Percentiles rank a stretch among this genome's conserved stretches.
Conservation (phyloP, 2,888 invertebrate species). For the Erebia ligea region DNA sequence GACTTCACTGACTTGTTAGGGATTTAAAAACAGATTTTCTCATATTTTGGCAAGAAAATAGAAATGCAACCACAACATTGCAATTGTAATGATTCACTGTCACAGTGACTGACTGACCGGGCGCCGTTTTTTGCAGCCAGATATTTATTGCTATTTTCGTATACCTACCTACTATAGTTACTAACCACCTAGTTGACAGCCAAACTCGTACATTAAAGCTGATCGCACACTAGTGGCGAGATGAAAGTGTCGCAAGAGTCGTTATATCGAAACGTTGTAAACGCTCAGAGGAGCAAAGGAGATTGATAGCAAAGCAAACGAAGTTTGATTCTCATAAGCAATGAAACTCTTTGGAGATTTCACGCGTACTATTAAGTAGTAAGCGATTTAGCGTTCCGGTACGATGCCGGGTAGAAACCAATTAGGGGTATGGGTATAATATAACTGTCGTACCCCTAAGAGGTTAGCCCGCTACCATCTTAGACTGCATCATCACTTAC, state of each 20-base stretch:
- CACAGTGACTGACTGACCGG: conserved; percentile 13
- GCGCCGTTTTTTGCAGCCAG: conserved; percentile 22
- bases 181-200: background rate
- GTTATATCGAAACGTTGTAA: background rate
- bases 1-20: background rate
- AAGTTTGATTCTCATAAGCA: too few relatives aligned
- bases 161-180: background rate
- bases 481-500: too few relatives aligned
- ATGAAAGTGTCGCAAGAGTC: background rate
- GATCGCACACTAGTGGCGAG: background rate
- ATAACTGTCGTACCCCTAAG: too few relatives aligned
- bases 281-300: too few relatives aligned
- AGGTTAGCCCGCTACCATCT: too few relatives aligned
- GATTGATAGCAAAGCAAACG: too few relatives aligned
- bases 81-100: conserved; percentile 21
- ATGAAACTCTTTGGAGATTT: too few relatives aligned
- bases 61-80: conserved; percentile 24
- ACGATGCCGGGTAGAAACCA: too few relatives aligned
- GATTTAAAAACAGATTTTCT: background rate
- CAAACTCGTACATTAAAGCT: background rate
- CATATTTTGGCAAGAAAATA: conserved; percentile 16
- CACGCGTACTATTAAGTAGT: too few relatives aligned
- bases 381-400: too few relatives aligned
- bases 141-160: conserved; percentile 22
- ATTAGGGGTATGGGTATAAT: too few relatives aligned